Evolutionary conservation across 2,113 vertebrate species (phyloP).

Genomic region (Alouatta palliata): DNA sequence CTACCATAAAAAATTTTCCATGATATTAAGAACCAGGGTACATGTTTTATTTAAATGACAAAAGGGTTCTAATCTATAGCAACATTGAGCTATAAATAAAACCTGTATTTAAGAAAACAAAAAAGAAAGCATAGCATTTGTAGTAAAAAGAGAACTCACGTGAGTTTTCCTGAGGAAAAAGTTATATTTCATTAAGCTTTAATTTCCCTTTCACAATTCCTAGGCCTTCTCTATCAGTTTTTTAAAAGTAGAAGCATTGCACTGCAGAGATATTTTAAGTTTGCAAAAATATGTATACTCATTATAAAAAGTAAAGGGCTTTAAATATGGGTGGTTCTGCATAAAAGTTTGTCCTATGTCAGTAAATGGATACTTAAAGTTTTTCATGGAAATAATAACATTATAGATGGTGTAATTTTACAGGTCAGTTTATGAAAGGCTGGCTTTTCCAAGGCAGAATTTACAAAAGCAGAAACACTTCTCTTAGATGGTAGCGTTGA

Average conservation of each 20-base stretch:
- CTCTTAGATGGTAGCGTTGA: not conserved
- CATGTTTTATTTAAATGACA: conserved; percentile 12
- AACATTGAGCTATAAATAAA: conserved; percentile 7
- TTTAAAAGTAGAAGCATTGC: not conserved
- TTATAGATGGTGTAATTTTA: not conserved
- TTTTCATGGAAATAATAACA: not conserved
- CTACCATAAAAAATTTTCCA: not conserved
- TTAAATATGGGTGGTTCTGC: not conserved
- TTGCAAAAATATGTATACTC: not conserved
- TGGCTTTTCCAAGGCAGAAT: not conserved
- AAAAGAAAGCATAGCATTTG: not conserved
- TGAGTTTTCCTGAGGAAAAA: not conserved
- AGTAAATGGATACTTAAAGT: not conserved
- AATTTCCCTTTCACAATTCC: not conserved
- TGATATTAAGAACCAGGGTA: not conserved
- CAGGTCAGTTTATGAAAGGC: not conserved
- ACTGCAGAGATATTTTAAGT: not conserved
- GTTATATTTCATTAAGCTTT: conserved; percentile 5
- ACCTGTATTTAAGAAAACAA: not conserved
- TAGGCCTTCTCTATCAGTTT: not conserved
- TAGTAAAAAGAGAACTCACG: not conserved
- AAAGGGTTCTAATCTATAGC: not conserved
- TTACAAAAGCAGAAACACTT: not conserved
- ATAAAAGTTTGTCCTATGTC: not conserved
- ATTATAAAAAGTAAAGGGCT: not conserved